A percentile compares a stretch with the other conserved stretches of the same genome.
Conservation (phyloP, 1,140 invertebrate species). For the Sinonovacula constricta region DNA sequence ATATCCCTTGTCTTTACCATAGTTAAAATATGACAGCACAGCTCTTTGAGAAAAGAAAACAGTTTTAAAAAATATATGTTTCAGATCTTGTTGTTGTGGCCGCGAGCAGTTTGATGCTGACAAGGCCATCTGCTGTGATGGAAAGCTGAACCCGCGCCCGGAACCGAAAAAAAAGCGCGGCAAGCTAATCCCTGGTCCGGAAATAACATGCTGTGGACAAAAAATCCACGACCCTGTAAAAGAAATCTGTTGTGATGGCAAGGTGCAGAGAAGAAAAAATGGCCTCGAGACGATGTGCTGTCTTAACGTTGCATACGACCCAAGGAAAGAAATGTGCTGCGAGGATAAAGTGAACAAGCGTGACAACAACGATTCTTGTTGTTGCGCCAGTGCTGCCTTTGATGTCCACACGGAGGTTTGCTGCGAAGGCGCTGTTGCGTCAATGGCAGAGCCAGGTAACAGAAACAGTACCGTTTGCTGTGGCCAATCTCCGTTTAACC, state of each 20-base stretch:
- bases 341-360: constrained; percentile 31
- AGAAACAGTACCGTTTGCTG: constrained; percentile 29
- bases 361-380: constrained; percentile 6
- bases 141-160: constrained; percentile 14
- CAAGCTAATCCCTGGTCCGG: background rate
- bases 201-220: constrained; percentile 32
- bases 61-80: too few species aligned
- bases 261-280: constrained; percentile 5
- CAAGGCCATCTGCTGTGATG: constrained; percentile 34
- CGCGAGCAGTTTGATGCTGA: constrained; percentile 27
- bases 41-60: too few species aligned
- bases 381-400: constrained; percentile 17
- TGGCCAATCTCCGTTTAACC: constrained; percentile 30
- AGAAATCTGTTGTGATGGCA: constrained; percentile 32
- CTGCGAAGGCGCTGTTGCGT: constrained; percentile 30
- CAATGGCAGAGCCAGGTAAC: constrained; percentile 11
- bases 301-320: constrained; percentile 7
- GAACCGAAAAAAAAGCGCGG: background rate
- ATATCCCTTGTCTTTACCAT: too few species aligned
- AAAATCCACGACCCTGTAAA: constrained; percentile 23
- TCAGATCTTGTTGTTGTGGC: constrained; percentile 46
- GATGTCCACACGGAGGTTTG: constrained; percentile 25
- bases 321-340: constrained; percentile 30
- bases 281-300: constrained; percentile 37
- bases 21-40: too few species aligned